Base-by-base conservation (phyloP, 2,888 invertebrate genomes). In the Netelia fuscicornis region DNA sequence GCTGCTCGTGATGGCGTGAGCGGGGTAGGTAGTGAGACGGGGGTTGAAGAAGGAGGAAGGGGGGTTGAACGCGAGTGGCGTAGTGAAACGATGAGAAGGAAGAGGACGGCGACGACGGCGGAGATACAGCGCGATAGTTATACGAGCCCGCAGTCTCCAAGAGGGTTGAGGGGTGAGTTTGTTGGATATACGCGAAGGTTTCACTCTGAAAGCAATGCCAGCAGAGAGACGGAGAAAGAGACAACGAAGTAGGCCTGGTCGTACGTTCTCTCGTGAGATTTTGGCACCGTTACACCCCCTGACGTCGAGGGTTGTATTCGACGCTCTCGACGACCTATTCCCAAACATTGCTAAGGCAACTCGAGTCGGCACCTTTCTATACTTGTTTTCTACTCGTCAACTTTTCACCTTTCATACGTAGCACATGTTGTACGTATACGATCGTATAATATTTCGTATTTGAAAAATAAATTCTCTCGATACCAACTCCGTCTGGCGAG, bases 251-350 rank as follows among this genome's bases (percentile, higher is more conserved):
- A 87, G 86, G 85, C 87, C 77, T 85, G 75, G 88, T 87, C 88
- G 78, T 81, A 85, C 81, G 90, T 89, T 90, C 89, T 20, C 92
- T 92, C 91, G 90, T 90, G 92, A 92, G 92, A 92, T 91, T 92
- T 92, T 93, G 93, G 93, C 93, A 93, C 90, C 87, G 90, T 87
- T 89, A 90, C 90, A 87, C 84, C 68, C 79, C 86, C 84, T 67
- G 13, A 25, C 44, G 68, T 68, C 77, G 13, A 77, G 78, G 86
- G 79, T 81, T 82, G 85, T 79, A 83, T 82, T 79, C 76, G 62
- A 25, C 71, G 62, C 81, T 70, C 88, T 83, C 86, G 86, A 87
- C 89, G 84, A 91, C 90, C 91, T 91, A 91, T 91, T 90, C 90
- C 89, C 88, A 89, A 77, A 77, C 81, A 81, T 71, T 65, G 58